Percentiles rank a stretch among this genome's conserved stretches.
Conservation (phyloP, 2,113 vertebrate genomes). For the Pelvicachromis taeniatus region DNA sequence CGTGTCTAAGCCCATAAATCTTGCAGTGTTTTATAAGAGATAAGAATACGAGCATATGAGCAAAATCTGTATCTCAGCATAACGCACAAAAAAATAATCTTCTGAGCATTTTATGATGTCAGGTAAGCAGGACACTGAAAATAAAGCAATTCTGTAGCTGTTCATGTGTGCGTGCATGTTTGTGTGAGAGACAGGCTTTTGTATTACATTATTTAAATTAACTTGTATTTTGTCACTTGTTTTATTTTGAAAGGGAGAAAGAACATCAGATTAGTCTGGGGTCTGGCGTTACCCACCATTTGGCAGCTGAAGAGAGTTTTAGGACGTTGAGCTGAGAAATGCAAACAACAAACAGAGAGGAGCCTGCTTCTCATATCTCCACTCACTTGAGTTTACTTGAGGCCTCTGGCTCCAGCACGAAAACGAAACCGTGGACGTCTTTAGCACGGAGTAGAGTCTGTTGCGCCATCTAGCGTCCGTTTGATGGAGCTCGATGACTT, state of each 20-base stretch:
- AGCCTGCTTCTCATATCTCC: neutral
- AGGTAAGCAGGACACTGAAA: neutral
- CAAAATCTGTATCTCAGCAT: neutral
- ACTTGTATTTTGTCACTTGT: neutral
- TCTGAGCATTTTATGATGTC: neutral
- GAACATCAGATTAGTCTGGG: neutral
- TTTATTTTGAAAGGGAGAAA: neutral
- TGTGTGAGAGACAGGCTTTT: neutral
- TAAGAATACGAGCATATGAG: neutral
- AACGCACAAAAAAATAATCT: neutral
- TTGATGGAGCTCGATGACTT: neutral
- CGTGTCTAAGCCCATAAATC: neutral
- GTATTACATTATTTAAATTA: neutral
- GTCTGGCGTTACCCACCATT: neutral
- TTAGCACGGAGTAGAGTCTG: neutral
- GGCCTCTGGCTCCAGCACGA: neutral
- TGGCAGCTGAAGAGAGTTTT: neutral
- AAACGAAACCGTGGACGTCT: neutral
- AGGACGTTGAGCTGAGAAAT: neutral
- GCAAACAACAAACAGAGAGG: neutral
- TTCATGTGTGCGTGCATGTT: neutral
- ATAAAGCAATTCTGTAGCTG: neutral
- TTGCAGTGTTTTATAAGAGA: neutral
- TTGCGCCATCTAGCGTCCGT: slow-evolving; percentile 6
- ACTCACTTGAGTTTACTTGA: neutral